Base-by-base conservation (phyloP, 2,797 vertebrate species). In the Pelobates cultripes region DNA sequence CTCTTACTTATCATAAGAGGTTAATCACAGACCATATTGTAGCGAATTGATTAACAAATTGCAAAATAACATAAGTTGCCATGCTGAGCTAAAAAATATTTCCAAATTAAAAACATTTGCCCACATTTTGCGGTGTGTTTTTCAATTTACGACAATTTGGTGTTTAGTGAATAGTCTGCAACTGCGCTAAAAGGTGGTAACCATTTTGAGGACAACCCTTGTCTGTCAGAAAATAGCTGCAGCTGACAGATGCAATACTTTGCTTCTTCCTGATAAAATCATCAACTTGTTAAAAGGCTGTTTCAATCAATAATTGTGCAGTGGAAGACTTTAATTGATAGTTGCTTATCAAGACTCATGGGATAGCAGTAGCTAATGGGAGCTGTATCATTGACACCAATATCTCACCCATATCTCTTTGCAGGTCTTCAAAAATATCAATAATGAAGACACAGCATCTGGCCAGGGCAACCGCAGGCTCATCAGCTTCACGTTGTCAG, bases 401-500 rank as follows among this genome's bases (percentile, higher is more conserved):
- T 89, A 47, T 82, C 84, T 66, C 84, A 86, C 76, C 85, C 87
- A 69, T 85, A 84, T 86, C 81, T 88, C 89, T 71, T 86, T 86
- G 53, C 90, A 99, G 98, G 91, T 97, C 79, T 93, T 97, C 88
- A 99, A 99, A 93, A 96, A 93, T 17, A 92, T 96, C 87, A 94
- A 94, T 80, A 94, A 89, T 86, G 95, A 96, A 79, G 97, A 98
- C 78, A 94, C 93, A 51, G 90, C 90, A 83, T 95, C 94, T 80
- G 94, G 92, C 64, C 93, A 95, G 87, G 95, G 96, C 87, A 97
- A 91, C 88, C 95, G 97, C 80, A 96, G 97, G 63, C 91, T 99
- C 85, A 97, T 99, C 90, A 99, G 96, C 89, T 99, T 99, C 87
- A 96, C 96, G 12, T 88, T 99, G 85, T 98, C 97, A 91, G 96